phyloP scores from a whole-genome alignment of 2,797 vertebrate species.

The Phoeniculus purpureus region DNA sequence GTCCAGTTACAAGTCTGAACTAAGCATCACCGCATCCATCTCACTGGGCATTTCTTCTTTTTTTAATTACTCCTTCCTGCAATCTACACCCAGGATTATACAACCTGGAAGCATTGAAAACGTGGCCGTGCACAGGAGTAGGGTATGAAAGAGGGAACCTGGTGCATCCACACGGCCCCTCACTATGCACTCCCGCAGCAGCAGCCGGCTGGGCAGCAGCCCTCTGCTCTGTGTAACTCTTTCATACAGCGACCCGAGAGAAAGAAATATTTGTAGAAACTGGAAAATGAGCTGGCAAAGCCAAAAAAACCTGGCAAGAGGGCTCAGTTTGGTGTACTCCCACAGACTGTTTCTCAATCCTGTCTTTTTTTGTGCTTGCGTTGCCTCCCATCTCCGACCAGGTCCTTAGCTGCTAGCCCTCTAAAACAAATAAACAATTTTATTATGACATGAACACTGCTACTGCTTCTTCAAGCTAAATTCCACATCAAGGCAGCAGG shows the following conservation, averaged over 20 bases:
- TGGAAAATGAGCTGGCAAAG: conserved; percentile 37
- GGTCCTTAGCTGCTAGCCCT: not conserved
- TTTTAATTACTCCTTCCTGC: not conserved
- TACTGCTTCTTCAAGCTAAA: conserved; percentile 12
- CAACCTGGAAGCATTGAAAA: not conserved
- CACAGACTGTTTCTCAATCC: conserved; percentile 29
- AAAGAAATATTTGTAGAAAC: conserved; percentile 34
- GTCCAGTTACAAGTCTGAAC: not conserved
- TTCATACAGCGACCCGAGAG: not conserved
- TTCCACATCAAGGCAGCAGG: not conserved
- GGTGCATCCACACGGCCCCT: accelerated
- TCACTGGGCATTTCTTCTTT: not conserved
- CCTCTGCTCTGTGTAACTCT: not conserved
- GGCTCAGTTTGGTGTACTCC: not conserved
- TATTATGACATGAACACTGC: conserved; percentile 16
- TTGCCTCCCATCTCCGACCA: not conserved
- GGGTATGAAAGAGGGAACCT: not conserved
- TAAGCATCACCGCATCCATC: not conserved
- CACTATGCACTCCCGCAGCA: accelerated
- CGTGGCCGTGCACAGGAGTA: accelerated
- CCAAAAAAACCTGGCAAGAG: not conserved
- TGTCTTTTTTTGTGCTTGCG: not conserved
- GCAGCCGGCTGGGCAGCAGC: not conserved
- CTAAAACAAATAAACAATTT: conserved; percentile 55
- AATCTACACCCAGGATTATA: not conserved